Percentiles rank a stretch among this genome's conserved stretches.
These are phyloP conservation scores for Lemur catta DNA, from an alignment of 2,797 vertebrate species.

Conservation along the genomic window DNA sequence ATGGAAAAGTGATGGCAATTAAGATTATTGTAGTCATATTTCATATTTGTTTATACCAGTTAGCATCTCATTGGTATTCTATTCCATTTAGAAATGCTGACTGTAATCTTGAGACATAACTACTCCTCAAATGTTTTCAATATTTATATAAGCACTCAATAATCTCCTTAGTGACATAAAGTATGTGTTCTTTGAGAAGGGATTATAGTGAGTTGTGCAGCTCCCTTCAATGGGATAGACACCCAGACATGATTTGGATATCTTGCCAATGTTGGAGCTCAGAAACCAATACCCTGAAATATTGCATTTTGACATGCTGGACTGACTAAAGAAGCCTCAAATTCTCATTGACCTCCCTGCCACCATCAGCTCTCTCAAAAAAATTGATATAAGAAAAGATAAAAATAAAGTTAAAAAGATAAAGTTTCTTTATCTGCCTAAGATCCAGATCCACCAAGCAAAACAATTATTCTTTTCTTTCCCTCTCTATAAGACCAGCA, in stretches of 20 bases:
- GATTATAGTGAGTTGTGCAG: background rate
- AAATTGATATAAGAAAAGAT: background rate
- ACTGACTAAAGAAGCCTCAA: background rate
- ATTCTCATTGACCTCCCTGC: background rate
- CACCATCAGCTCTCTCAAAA: background rate
- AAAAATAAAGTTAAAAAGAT: too few species aligned
- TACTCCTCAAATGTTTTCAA: background rate
- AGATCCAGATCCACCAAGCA: background rate
- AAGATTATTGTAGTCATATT: constrained; percentile 6
- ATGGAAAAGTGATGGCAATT: constrained; percentile 19
- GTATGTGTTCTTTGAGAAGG: background rate
- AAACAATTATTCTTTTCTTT: background rate
- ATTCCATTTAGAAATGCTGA: background rate
- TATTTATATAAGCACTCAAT: background rate
- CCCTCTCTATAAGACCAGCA: background rate
- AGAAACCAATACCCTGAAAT: background rate
- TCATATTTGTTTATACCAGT: constrained; percentile 19
- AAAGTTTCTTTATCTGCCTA: background rate
- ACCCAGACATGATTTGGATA: background rate
- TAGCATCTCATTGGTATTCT: background rate
- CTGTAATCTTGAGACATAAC: background rate
- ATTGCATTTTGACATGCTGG: background rate
- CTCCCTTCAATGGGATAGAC: background rate
- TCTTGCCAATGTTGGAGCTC: background rate
- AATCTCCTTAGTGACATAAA: background rate